Evolutionary conservation across 23 tunicate genomes (phyloP), one percentile per base, ranked within the genome.

Genomic region (Styela plicata): DNA sequence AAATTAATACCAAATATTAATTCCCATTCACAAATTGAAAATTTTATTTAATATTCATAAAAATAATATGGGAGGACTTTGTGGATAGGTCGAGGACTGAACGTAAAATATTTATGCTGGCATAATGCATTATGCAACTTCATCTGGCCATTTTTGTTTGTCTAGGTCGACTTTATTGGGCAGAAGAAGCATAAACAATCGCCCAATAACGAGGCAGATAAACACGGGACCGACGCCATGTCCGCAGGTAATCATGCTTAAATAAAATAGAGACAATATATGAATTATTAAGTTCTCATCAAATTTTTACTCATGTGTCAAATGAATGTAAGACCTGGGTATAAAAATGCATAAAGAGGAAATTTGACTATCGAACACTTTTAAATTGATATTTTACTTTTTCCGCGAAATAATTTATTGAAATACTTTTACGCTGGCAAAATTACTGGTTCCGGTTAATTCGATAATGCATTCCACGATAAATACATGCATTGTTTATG

Each of bases 201-300:
- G 71, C 22, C 31, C 22, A 22, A 29, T 16, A 67, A 67, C 31
- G 71, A 67, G 23, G 22, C 71, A 19, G 24, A 67, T 67, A 27
- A 29, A 25, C 71, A 29, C 23, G 30, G 0, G 71, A 67, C 71
- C 17, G 71, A 67, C 23, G 71, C 1, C 71, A 25, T 67, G 31
- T 25, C 71, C 31, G 71, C 71, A 67, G 71, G 71, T 67, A 67
- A 7, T 24, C 64, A 62, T 62, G 22, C 13, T 67, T 29, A 18
- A 18, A 67, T 25, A 16, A 25, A 67, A 67, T 22, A 25, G n/a
- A n/a, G n/a, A n/a, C 22, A 25, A 44, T 7, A 44, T 29, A 1
- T 67, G 71, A 67, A 25, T 27, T 1, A 1, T 27, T 1, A 67
- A 67, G 24, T 67, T 67, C 22, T 22, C 71, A 25, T 67, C 22